A percentile compares a stretch with the other conserved stretches of the same genome.
phyloP scores from a whole-genome alignment of 1,140 invertebrate species.

The Zaprionus tsacasi region DNA sequence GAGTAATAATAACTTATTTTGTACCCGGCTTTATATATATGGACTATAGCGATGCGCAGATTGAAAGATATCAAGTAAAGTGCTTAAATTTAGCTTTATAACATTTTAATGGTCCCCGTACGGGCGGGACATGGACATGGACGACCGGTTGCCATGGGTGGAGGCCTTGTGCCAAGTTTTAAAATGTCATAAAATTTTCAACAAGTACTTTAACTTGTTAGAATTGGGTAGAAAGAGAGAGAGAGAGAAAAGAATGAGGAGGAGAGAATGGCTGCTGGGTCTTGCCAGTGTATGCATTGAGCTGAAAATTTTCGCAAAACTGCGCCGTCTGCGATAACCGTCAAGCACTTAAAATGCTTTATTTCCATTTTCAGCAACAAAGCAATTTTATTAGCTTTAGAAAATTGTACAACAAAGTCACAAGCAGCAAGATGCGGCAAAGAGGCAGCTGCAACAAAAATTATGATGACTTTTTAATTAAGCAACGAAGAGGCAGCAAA shows the following conservation, averaged over 20 bases:
- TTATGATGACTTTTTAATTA: slow-evolving; percentile 83
- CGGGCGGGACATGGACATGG: slow-evolving; percentile 4
- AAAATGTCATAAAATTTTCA: slow-evolving; percentile 82
- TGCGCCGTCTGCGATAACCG: slow-evolving; percentile 75
- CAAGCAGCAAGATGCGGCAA: slow-evolving; percentile 21
- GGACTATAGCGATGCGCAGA: slow-evolving; percentile 60
- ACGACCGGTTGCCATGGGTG: slow-evolving; percentile 27
- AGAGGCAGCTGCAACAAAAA: slow-evolving; percentile 71
- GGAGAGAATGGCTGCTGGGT: neutral
- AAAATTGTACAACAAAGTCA: slow-evolving; percentile 77
- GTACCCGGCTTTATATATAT: slow-evolving; percentile 27
- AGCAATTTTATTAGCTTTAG: slow-evolving; percentile 82
- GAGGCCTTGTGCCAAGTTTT: slow-evolving; percentile 55
- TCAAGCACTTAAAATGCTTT: slow-evolving; percentile 79
- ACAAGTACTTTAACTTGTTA: slow-evolving; percentile 79
- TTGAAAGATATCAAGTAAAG: slow-evolving; percentile 75
- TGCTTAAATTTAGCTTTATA: slow-evolving; percentile 80
- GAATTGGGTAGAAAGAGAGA: neutral
- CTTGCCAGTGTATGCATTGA: slow-evolving; percentile 62
- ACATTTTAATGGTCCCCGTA: slow-evolving; percentile 71
- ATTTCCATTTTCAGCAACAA: slow-evolving; percentile 78
- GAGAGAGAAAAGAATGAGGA: no score
- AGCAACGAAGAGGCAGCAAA: slow-evolving; percentile 50
- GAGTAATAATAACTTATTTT: slow-evolving; percentile 55
- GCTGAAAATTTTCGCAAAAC: slow-evolving; percentile 64